Conservation (phyloP, 2,113 vertebrate species). For the human (Homo sapiens) region GRCh38 chr11:77271501-77272000, state of each 20-base stretch:
- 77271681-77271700: neutral
- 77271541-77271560: neutral
- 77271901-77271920: neutral
- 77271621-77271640: neutral
- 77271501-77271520: neutral
- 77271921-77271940: slow-evolving; percentile 24
- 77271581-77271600: neutral
- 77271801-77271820: slow-evolving; percentile 4
- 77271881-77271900: neutral
- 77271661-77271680: neutral
- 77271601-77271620: neutral
- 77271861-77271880: slow-evolving; percentile 22
- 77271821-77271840: neutral
- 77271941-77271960: neutral
- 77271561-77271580: neutral
- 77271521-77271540: no score
- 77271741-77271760: neutral
- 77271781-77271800: neutral
- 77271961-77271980: neutral
- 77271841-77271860: neutral
- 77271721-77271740: neutral
- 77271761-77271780: neutral
- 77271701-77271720: neutral
- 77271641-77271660: neutral
- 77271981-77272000: neutral